Evolutionary conservation across 1,140 invertebrate species (phyloP), one percentile per base, ranked within the genome.

Genomic region (Eueides isabella): DNA sequence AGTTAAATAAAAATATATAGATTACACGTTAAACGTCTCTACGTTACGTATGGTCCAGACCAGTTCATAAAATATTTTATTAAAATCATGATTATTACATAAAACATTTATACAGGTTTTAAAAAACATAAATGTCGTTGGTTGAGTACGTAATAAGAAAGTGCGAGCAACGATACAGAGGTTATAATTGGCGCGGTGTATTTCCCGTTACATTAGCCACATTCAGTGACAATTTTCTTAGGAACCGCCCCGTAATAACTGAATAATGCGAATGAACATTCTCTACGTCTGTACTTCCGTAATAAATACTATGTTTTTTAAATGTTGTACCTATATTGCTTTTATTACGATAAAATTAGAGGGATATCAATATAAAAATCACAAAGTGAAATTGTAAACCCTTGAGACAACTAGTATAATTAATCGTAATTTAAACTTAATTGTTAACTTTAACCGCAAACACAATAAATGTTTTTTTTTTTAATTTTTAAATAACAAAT

Each of bases 131-230:
- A 48, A 71, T 6, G 28, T 41, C 19, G 30, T 70, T 23, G 14
- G 38, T 26, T 31, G 38, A n/a, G 28, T 65, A 44, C 70, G 69
- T 77, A 80, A 75, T 78, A 76, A 80, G 84, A 88, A 81, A 84
- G 82, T 88, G 78, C 80, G 78, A 79, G 77, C 85, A 76, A 80
- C 76, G 77, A 80, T 75, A 81, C 81, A 77, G 83, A 80, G 79
- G 78, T 85, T 86, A 87, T 89, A 91, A 91, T 90, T 89, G 87
- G 75, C 83, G 70, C 76, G 76, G 78, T 76, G 70, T 76, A 71
- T 79, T 82, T 91, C 85, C 89, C 89, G 88, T 90, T 89, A 88
- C 70, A 77, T 80, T 75, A 80, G 83, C 86, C 83, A 88, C 87
- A 85, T 83, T 87, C 81, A 83, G 79, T 83, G 85, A 89, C 86